Conservation (phyloP, 2,797 vertebrate species). For the Enteromius thamalakanensis region DNA sequence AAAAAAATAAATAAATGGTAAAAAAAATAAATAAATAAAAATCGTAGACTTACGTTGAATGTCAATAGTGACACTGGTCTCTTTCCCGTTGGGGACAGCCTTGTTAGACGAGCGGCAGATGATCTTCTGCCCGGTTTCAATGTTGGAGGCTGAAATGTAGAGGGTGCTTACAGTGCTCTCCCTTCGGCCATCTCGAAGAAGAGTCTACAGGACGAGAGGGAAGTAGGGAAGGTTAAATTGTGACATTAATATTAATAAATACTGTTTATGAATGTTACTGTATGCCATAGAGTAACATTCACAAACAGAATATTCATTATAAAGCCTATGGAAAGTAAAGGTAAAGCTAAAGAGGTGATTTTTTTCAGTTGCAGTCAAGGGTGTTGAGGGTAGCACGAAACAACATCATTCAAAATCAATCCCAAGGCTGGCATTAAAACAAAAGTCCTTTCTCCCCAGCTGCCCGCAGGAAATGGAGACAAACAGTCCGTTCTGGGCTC, state of each 20-base stretch:
- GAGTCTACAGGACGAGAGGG: conserved; percentile 75
- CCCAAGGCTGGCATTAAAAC: conserved; percentile 9
- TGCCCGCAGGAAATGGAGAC: conserved; percentile 31
- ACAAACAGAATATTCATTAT: too few relatives aligned
- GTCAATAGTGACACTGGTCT: conserved; percentile 94
- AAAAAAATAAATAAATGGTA: background rate
- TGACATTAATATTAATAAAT: too few relatives aligned
- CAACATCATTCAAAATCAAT: conserved; percentile 39
- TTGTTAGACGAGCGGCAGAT: conserved; percentile 95
- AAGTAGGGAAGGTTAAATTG: background rate
- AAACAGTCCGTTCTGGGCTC: background rate
- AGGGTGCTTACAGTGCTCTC: conserved; percentile 95
- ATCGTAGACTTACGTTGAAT: conserved; percentile 90
- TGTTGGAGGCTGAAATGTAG: conserved; percentile 90
- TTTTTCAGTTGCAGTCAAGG: background rate
- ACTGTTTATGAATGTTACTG: too few relatives aligned
- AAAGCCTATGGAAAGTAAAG: too few relatives aligned
- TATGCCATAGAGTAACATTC: too few relatives aligned
- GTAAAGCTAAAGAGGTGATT: too few relatives aligned
- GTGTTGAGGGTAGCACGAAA: conserved; percentile 7
- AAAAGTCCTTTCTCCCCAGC: background rate
- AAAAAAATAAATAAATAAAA: background rate
- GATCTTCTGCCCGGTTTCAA: conserved; percentile 94
- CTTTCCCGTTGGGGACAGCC: conserved; percentile 91
- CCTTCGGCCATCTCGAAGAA: conserved; percentile 88